Base-by-base conservation (phyloP, 2,113 vertebrate genomes). In the Dunckerocampus dactyliophorus region DNA sequence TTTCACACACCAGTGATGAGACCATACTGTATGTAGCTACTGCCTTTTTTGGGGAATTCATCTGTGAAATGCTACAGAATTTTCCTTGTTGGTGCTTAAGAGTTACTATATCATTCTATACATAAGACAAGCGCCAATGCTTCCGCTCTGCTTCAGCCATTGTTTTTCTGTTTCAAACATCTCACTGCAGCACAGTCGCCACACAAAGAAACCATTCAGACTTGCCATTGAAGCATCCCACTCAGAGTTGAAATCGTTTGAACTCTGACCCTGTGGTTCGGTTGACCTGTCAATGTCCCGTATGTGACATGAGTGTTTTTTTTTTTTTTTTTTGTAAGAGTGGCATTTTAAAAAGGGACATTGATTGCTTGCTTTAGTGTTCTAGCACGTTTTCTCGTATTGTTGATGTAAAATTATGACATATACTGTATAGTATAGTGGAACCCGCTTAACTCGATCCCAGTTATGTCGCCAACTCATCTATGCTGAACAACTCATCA, bases 81-180 rank as follows among this genome's bases (percentile, higher is more conserved):
- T 58, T 62, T 61, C 56, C 11, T 19, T 19, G 28, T 53, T 14
- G 1, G 37, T 48, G 43, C 66, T 58, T 17, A 8, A 12, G 43
- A 45, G 28, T 12, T 10, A 17, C 34, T 10, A 3, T 9, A 17
- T 31, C 22, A 22, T 63, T 43, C 4, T 62, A 8, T 20, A 31
- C 10, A 0, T 50, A 8, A 59, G 53, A 53, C 20, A 65, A 50
- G 43, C 3, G 8, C 47, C 50, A 47, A 37, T 58, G 61, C 46
- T 68, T 76, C 70, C 63, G 65, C 65, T 79, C 63, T 24, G 28
- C 17, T 66, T 71, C 42, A 72, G 58, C 48, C 6, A 54, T 75
- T 75, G 75, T 76, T 65, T 53, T 21, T 63, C 3, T 17, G 16
- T 42, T 16, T 5, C 51, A 43, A 34, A 54, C 51, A 52, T 62